Evolutionary conservation across 35 echinoderm and acorn worm species (phyloP).

Genomic region (Nesometra sesokonis): DNA sequence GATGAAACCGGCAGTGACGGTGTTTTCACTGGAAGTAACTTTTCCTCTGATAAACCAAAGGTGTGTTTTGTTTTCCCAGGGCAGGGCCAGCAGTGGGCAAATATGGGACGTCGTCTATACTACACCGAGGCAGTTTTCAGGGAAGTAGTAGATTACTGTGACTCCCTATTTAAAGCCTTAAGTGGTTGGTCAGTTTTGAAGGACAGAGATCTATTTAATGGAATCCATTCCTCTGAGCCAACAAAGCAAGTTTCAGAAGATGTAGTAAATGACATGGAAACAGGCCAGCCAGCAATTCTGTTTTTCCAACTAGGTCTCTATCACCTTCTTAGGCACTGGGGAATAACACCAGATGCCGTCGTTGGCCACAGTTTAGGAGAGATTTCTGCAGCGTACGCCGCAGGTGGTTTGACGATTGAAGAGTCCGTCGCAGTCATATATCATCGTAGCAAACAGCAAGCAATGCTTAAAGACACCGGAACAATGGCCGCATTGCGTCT

Average conservation of each 20-base stretch:
- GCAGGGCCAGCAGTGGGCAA: slow-evolving; percentile 81
- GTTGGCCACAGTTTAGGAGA: slow-evolving; percentile 93
- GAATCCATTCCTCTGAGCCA: background rate
- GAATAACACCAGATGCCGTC: slow-evolving; percentile 48
- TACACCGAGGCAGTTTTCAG: slow-evolving; percentile 46
- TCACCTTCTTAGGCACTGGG: slow-evolving; percentile 54
- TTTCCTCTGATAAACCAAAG: slow-evolving; percentile 30
- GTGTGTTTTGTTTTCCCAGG: slow-evolving; percentile 89
- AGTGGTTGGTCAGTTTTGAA: slow-evolving; percentile 84
- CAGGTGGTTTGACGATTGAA: slow-evolving; percentile 64
- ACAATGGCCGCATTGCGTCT: slow-evolving; percentile 73
- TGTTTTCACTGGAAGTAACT: slow-evolving; percentile 3
- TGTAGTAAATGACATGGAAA: slow-evolving; percentile 56
- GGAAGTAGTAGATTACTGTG: slow-evolving; percentile 47
- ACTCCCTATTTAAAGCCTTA: slow-evolving; percentile 59
- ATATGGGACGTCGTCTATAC: slow-evolving; percentile 82
- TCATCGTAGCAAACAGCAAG: slow-evolving; percentile 65
- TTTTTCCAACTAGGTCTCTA: slow-evolving; percentile 67
- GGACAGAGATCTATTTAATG: background rate
- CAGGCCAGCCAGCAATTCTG: slow-evolving; percentile 72
- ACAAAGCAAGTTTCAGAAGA: slow-evolving; percentile 12
- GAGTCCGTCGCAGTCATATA: slow-evolving; percentile 76
- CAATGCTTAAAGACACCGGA: slow-evolving; percentile 63
- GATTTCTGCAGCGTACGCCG: slow-evolving; percentile 75
- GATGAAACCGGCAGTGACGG: slow-evolving; percentile 7